Evolutionary conservation across 2,113 vertebrate species (phyloP), one percentile per base, ranked within the genome.

Genomic region (Vireo altiloquus): DNA sequence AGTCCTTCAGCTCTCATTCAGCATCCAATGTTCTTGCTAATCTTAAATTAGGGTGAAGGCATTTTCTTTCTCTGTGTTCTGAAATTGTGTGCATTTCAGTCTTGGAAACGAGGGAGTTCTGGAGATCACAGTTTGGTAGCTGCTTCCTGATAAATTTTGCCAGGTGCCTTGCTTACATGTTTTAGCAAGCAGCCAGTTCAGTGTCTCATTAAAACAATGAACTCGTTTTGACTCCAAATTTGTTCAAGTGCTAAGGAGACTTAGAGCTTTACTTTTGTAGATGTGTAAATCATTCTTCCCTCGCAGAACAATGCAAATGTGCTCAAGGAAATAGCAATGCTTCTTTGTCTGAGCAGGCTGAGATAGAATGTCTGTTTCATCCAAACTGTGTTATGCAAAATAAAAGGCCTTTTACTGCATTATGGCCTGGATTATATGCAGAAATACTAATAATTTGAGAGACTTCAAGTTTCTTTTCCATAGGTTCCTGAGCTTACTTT

Each of bases 181-280:
- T 82, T 35, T 24, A 30, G 44, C 19, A 64, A 23, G 49, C 25
- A 86, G 31, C 12, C 39, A 54, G 35, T 72, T 76, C 42, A 65
- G 39, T 39, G 15, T 70, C n/a, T 66, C 25, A 30, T 76, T 77
- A 80, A 76, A 94, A 63, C 37, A 44, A 23, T 90, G 95, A 54
- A 61, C 27, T 31, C 10, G 47, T 66, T 61, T 68, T 95, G 65
- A 87, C 65, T 44, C 52, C 31, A 39, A 68, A 4, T 25, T 76
- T 60, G 47, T 81, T 95, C 72, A 76, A 61, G 50, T 91, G 56
- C 66, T 95, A 72, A 90, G 66, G 87, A 94, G 59, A 72, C 37
- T 79, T 69, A 81, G 61, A 85, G 77, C 66, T 93, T 95, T 93
- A 37, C 31, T 81, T 93, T 63, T 82, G 35, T n/a, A 54, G 33